phyloP scores from a whole-genome alignment of 2,113 vertebrate genomes.

The Serilophus lunatus region DNA sequence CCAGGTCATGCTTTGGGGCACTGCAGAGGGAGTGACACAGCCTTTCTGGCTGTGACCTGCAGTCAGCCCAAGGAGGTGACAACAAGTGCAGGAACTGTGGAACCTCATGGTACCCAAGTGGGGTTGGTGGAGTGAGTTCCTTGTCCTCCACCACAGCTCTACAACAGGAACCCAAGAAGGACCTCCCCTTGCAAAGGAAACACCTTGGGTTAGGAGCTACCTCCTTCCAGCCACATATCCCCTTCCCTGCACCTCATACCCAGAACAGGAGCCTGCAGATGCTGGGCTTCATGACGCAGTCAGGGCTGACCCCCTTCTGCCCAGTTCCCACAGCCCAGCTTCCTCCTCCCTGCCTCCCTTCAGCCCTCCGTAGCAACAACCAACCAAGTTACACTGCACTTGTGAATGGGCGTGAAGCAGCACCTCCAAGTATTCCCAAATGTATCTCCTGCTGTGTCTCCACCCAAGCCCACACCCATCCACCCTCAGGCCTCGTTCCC shows the following conservation, averaged over 20 bases:
- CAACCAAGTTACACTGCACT: not conserved
- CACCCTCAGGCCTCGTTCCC: not conserved
- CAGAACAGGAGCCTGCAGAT: not conserved
- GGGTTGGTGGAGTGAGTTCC: rapidly evolving
- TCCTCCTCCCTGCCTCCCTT: not conserved
- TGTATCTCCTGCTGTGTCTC: not conserved
- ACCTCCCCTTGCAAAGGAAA: not conserved
- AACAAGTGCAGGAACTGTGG: rapidly evolving
- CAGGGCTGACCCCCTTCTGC: not conserved
- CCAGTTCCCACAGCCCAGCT: not conserved
- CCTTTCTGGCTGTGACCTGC: not conserved
- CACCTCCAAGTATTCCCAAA: rapidly evolving
- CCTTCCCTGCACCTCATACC: not conserved
- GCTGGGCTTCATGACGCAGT: not conserved
- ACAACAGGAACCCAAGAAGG: not conserved
- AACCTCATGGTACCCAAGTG: not conserved
- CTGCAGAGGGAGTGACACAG: not conserved
- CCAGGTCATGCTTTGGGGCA: not conserved
- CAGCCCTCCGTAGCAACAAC: not conserved
- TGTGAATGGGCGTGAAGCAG: rapidly evolving
- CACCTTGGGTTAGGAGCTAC: not conserved
- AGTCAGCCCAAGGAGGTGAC: not conserved
- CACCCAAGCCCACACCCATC: not conserved
- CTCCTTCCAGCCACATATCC: not conserved
- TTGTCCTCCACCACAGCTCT: not conserved